These are phyloP conservation scores for Opisthocomus hoazin DNA, from an alignment of 2,113 vertebrate species.

Conservation along the genomic window DNA sequence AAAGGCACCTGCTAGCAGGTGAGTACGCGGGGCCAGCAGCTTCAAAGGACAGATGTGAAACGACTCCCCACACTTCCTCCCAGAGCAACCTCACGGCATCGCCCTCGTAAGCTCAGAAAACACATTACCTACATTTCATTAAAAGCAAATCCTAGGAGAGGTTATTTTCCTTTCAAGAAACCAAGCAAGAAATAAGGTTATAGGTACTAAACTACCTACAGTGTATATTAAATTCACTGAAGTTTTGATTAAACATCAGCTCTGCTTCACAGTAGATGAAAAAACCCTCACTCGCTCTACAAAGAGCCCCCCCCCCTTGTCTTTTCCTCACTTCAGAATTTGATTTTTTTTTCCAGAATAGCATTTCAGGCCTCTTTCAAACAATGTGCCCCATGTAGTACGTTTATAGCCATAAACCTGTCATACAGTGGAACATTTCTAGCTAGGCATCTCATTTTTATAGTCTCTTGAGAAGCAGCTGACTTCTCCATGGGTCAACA, in stretches of 20 bases:
- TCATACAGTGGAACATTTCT: not conserved
- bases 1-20: not conserved
- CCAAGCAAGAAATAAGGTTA: slow-evolving; percentile 45
- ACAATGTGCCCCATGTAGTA: not conserved
- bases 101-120: not conserved
- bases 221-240: slow-evolving; percentile 27
- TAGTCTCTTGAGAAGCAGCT: not conserved
- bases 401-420: not conserved
- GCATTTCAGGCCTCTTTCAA: not conserved
- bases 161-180: slow-evolving; percentile 43
- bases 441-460: not conserved
- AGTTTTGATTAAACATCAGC: slow-evolving; percentile 45
- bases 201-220: slow-evolving; percentile 23
- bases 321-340: not conserved
- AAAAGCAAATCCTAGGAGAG: slow-evolving; percentile 24
- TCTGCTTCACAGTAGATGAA: not conserved
- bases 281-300: not conserved
- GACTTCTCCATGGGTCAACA: not conserved
- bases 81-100: not conserved
- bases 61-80: not conserved
- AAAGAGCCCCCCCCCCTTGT: not conserved
- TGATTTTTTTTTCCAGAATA: not conserved
- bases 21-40: not conserved
- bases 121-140: slow-evolving; percentile 16
- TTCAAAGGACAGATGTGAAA: not conserved